phyloP scores from a whole-genome alignment of 2,888 invertebrate genomes.

The Phragmatobia fuliginosa region DNA sequence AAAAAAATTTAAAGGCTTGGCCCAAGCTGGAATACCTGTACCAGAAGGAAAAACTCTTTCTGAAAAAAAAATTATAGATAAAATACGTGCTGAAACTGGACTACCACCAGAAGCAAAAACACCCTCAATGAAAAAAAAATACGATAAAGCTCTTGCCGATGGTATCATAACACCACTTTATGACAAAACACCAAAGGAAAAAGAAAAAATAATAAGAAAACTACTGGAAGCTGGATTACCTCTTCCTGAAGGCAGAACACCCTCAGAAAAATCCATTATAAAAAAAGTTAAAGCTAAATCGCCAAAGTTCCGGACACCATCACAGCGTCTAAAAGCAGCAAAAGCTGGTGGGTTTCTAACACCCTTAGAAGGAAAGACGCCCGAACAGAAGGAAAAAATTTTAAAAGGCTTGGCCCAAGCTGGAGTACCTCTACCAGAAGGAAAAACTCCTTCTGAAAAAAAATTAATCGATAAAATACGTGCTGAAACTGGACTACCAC shows the following conservation, averaged over 20 bases:
- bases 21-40: background rate
- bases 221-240: slow-evolving; percentile 37
- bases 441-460: background rate
- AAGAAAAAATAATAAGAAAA: background rate
- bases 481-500: background rate
- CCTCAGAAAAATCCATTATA: background rate
- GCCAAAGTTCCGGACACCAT: background rate
- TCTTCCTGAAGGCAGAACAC: slow-evolving; percentile 7
- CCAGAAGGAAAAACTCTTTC: background rate
- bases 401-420: background rate
- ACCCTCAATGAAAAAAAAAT: slow-evolving; percentile 1
- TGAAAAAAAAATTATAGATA: background rate
- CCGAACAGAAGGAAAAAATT: background rate
- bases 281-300: background rate
- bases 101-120: slow-evolving; percentile 10
- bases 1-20: background rate
- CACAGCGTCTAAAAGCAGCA: background rate
- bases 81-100: slow-evolving; percentile 6
- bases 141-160: background rate
- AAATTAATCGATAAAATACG: slow-evolving; percentile 11
- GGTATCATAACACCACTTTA: background rate
- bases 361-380: background rate
- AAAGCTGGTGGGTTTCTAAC: background rate
- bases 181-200: background rate
- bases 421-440: background rate